Evolutionary conservation across 2,888 invertebrate species (phyloP).

Genomic region (Scaptomyza cyrtandrae): DNA sequence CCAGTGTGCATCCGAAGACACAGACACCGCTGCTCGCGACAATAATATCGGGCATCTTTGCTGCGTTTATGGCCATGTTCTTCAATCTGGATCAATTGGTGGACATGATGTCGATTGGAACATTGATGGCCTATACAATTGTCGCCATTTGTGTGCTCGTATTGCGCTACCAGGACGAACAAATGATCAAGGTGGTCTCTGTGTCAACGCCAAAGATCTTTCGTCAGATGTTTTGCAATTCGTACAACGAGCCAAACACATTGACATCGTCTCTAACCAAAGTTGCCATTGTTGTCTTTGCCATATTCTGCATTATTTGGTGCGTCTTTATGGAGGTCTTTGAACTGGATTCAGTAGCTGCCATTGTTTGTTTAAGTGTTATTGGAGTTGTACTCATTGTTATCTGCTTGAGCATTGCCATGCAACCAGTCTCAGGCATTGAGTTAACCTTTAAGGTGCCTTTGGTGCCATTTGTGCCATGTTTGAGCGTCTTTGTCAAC

Average conservation of each 20-base stretch:
- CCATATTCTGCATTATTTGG: conserved; percentile 84
- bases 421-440: conserved; percentile 88
- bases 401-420: conserved; percentile 87
- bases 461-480: conserved; percentile 93
- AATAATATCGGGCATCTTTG: conserved; percentile 89
- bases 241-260: conserved; percentile 88
- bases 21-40: conserved; percentile 93
- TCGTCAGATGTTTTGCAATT: conserved; percentile 87
- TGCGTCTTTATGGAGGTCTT: conserved; percentile 74
- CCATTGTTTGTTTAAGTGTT: conserved; percentile 84
- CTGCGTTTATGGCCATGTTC: conserved; percentile 94
- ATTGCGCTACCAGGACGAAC: conserved; percentile 88
- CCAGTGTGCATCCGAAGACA: conserved; percentile 89
- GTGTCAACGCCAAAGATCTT: conserved; percentile 81
- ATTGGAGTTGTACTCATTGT: conserved; percentile 86
- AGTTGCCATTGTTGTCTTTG: conserved; percentile 86
- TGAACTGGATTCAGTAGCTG: conserved; percentile 64
- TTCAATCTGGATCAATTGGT: conserved; percentile 96
- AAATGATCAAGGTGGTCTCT: conserved; percentile 81
- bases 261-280: conserved; percentile 89
- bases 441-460: conserved; percentile 92
- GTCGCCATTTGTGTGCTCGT: conserved; percentile 96
- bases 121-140: conserved; percentile 94
- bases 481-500: conserved; percentile 93
- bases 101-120: conserved; percentile 98